These are phyloP conservation scores for Dermolepida albohirtum DNA, from an alignment of 2,888 invertebrate species.

Conservation along the genomic window DNA sequence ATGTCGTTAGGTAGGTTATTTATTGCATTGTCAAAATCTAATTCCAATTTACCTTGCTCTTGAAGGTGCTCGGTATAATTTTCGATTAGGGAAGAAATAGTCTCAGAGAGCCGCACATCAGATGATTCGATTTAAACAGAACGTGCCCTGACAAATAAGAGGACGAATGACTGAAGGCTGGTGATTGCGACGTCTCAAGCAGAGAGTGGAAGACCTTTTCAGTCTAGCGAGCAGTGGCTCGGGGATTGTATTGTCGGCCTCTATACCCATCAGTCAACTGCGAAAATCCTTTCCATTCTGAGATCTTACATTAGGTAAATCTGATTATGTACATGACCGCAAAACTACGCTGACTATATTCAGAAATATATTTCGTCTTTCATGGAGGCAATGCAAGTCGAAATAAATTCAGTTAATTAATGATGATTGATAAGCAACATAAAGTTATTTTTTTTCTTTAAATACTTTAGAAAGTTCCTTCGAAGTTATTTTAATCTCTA, in stretches of 20 bases:
- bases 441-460: too few relatives aligned
- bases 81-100: constrained; percentile 32
- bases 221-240: constrained; percentile 20
- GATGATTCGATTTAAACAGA: constrained; percentile 30
- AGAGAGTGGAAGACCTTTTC: constrained; percentile 18
- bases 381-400: too few relatives aligned
- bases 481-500: too few relatives aligned
- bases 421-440: too few relatives aligned
- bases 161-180: constrained; percentile 27
- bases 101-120: constrained; percentile 21
- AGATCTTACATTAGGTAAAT: constrained; percentile 26
- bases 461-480: too few relatives aligned
- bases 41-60: constrained; percentile 9
- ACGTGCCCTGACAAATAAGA: constrained; percentile 36
- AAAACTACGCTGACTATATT: too few relatives aligned
- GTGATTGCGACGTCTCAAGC: constrained; percentile 34
- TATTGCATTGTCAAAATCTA: neutral
- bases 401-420: too few relatives aligned
- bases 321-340: constrained; percentile 12
- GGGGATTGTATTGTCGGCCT: constrained; percentile 23
- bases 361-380: too few relatives aligned
- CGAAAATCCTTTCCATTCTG: constrained; percentile 1
- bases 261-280: constrained; percentile 18
- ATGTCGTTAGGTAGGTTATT: too few relatives aligned
- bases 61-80: constrained; percentile 12